These are phyloP conservation scores for Drosophila nr. perissopoda DNA, from an alignment of 2,888 invertebrate species.

Conservation along the genomic window DNA sequence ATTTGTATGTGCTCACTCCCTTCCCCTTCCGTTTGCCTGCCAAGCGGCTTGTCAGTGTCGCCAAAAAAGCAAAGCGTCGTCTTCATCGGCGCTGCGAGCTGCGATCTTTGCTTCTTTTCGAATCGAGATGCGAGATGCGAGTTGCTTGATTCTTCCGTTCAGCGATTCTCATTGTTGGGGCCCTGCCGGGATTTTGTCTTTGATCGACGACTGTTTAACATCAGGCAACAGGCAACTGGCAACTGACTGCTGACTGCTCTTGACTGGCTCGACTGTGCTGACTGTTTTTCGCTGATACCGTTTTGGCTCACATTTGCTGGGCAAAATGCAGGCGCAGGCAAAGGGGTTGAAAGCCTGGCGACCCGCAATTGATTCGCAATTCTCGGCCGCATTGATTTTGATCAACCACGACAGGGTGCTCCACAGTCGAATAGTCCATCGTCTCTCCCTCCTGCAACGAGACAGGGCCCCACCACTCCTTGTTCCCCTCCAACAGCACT, in stretches of 20 bases:
- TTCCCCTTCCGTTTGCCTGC: conserved; percentile 25
- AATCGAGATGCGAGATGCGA: conserved; percentile 12
- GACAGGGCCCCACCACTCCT: not conserved
- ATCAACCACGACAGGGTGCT: conserved; percentile 78
- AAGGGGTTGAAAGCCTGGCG: conserved; percentile 50
- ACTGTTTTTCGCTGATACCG: conserved; percentile 54
- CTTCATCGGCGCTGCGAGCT: conserved; percentile 65
- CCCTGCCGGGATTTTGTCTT: conserved; percentile 74
- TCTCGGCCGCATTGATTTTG: conserved; percentile 77
- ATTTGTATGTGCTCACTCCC: conserved; percentile 14
- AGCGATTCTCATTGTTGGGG: conserved; percentile 36
- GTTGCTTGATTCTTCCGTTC: conserved; percentile 17
- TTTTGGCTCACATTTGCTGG: conserved; percentile 56
- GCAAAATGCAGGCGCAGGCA: conserved; percentile 32
- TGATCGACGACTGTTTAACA: conserved; percentile 78
- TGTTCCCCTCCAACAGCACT: not conserved
- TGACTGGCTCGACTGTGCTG: conserved; percentile 9
- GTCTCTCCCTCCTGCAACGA: not conserved
- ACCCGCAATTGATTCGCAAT: conserved; percentile 79
- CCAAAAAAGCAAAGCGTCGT: conserved; percentile 81
- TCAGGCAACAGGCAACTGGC: conserved; percentile 49
- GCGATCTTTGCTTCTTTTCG: conserved; percentile 15
- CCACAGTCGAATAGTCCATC: conserved; percentile 23
- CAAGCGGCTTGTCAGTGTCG: conserved; percentile 75
- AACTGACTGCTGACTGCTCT: conserved; percentile 13